Evolutionary conservation across 1,140 invertebrate genomes (phyloP).

Genomic region (Dendrolimus punctatus): DNA sequence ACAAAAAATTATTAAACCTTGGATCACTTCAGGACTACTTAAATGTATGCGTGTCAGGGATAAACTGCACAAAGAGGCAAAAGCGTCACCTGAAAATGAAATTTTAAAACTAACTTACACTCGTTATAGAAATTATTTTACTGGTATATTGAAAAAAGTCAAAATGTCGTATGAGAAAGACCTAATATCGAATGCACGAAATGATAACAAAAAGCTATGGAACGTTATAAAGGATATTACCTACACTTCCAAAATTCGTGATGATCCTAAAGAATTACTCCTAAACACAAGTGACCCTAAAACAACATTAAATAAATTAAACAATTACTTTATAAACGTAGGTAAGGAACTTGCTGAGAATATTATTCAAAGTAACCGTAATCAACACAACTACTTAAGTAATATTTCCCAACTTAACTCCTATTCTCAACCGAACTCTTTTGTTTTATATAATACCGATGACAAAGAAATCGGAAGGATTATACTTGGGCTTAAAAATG

Average conservation of each 20-base stretch:
- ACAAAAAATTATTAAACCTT: constrained; percentile 3
- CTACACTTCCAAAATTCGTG: not conserved
- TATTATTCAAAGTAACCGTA: too few relatives aligned
- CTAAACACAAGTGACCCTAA: not conserved
- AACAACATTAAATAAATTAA: not conserved
- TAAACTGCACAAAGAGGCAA: not conserved
- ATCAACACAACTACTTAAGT: too few relatives aligned
- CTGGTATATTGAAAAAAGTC: constrained; percentile 1
- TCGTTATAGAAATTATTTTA: constrained; percentile 3
- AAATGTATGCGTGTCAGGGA: not conserved
- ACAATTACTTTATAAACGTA: constrained; percentile 1
- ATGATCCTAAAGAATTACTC: constrained; percentile 1
- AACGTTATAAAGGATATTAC: constrained; percentile 3
- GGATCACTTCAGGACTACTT: not conserved
- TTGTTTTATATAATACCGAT: too few relatives aligned
- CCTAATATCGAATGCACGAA: not conserved
- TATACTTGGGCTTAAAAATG: too few relatives aligned
- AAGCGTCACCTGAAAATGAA: not conserved
- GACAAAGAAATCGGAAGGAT: too few relatives aligned
- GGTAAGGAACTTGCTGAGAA: too few relatives aligned
- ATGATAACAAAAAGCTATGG: constrained; percentile 6
- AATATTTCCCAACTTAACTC: too few relatives aligned
- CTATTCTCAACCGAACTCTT: too few relatives aligned
- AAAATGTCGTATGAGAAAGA: constrained; percentile 3
- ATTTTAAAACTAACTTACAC: constrained; percentile 1